Conservation (phyloP, 2,888 invertebrate species). For the Tolmerus cingulatus region DNA sequence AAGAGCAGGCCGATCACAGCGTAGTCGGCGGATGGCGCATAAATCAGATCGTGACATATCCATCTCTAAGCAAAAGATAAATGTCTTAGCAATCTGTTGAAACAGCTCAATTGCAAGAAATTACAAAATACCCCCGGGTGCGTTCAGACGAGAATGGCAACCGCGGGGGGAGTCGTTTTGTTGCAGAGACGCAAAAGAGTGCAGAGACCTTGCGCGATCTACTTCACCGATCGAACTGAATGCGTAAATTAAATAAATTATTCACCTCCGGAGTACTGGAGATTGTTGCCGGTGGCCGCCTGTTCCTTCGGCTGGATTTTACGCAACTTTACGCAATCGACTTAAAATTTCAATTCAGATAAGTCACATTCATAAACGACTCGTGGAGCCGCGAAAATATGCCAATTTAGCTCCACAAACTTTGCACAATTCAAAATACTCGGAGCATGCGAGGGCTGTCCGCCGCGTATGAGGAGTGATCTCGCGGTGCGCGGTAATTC, state of each 20-base stretch:
- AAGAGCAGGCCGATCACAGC: background rate
- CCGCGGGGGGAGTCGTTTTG: background rate
- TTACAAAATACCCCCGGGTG: conserved; percentile 12
- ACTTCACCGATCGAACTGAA: background rate
- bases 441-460: background rate
- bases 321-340: conserved; percentile 41
- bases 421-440: background rate
- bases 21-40: background rate
- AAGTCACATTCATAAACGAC: conserved; percentile 21
- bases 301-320: background rate
- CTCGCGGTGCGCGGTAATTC: background rate
- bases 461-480: background rate
- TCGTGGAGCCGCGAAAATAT: conserved; percentile 21
- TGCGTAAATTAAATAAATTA: conserved; percentile 32
- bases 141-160: background rate
- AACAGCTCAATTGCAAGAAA: conserved; percentile 18
- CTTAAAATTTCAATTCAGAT: conserved; percentile 37
- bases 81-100: background rate
- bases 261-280: conserved; percentile 4
- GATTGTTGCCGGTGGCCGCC: background rate
- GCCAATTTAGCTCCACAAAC: conserved; percentile 17
- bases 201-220: conserved; percentile 25
- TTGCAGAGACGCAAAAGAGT: background rate
- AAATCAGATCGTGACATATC: conserved; percentile 33
- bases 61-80: conserved; percentile 15